phyloP scores from a whole-genome alignment of 2,888 invertebrate species.

The Omphaloscelis lunosa region DNA sequence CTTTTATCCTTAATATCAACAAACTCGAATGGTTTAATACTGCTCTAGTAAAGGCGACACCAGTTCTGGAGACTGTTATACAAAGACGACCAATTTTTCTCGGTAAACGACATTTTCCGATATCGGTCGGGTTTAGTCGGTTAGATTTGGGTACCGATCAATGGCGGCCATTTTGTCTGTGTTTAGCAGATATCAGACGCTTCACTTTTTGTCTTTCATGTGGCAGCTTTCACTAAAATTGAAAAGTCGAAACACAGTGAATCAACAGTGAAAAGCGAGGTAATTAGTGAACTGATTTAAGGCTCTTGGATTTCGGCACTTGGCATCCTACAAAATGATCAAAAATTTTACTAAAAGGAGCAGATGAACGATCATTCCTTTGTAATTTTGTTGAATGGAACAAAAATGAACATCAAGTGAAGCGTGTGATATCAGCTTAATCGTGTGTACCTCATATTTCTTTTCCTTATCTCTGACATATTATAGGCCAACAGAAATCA shows the following conservation, averaged over 20 bases:
- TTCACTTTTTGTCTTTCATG: no score
- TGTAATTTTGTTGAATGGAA: not conserved
- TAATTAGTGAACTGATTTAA: not conserved
- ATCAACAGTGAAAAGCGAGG: not conserved
- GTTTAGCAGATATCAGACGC: not conserved
- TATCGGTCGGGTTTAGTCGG: not conserved
- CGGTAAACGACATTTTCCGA: not conserved
- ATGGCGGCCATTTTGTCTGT: not conserved
- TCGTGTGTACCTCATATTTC: not conserved
- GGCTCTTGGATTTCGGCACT: not conserved
- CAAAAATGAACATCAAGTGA: not conserved
- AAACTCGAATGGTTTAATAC: slow-evolving; percentile 45
- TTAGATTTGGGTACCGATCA: not conserved
- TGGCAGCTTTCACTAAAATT: not conserved
- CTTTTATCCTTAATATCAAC: slow-evolving; percentile 48
- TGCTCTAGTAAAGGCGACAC: not conserved
- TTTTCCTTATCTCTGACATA: not conserved
- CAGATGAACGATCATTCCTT: no score
- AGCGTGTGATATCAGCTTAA: not conserved
- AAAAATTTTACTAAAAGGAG: not conserved
- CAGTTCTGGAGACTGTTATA: not conserved
- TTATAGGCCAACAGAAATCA: no score
- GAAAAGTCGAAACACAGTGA: not conserved
- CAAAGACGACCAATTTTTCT: slow-evolving; percentile 6
- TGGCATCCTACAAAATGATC: not conserved